These are phyloP conservation scores for Formicarius rufipectus DNA, from an alignment of 2,113 vertebrate species.

Conservation along the genomic window DNA sequence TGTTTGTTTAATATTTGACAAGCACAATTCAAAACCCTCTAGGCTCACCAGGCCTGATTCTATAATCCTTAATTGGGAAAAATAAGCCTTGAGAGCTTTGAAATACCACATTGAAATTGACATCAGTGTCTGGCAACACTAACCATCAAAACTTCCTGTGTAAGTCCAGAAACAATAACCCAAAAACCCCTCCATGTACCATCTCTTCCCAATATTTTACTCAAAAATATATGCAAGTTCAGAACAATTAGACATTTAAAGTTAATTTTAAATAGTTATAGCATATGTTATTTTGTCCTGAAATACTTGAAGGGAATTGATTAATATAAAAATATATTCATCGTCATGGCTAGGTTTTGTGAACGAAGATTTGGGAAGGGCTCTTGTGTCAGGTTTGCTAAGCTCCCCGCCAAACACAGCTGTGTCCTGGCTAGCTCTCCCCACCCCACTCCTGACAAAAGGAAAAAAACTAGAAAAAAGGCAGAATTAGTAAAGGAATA, in stretches of 20 bases:
- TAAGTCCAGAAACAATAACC: neutral
- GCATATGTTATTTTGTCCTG: neutral
- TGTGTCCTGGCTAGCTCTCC: too few species aligned
- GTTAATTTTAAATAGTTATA: neutral
- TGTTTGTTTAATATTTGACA: constrained; percentile 74
- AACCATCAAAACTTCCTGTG: neutral
- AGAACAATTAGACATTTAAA: neutral
- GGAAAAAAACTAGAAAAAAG: too few species aligned
- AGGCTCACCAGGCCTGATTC: constrained; percentile 69
- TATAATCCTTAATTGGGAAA: constrained; percentile 72
- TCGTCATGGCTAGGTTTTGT: too few species aligned
- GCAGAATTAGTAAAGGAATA: too few species aligned
- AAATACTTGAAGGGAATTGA: neutral
- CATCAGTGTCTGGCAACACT: constrained; percentile 6
- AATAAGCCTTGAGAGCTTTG: constrained; percentile 70
- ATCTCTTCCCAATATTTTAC: neutral
- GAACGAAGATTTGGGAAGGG: too few species aligned
- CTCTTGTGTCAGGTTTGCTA: too few species aligned
- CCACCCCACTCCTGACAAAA: too few species aligned
- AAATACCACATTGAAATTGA: constrained; percentile 67
- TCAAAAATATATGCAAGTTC: neutral
- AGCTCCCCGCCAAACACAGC: too few species aligned
- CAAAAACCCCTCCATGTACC: neutral
- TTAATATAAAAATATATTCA: neutral
- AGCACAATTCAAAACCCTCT: constrained; percentile 69